Base-by-base conservation (phyloP, 2,888 invertebrate genomes). In the Meteorus cinctellus region DNA sequence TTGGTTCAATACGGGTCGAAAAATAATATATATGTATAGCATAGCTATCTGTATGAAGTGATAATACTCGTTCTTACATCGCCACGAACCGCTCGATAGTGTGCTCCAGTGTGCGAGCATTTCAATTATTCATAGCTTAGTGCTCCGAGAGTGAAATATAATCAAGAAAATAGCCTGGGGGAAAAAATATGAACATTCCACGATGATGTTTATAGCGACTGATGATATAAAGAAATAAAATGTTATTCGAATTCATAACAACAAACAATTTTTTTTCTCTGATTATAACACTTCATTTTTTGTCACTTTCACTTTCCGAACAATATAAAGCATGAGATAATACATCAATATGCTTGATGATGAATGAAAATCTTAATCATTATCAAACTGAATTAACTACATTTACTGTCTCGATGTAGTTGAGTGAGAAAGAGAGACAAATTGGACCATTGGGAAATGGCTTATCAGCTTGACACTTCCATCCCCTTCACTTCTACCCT, bases 391-490 rank as follows among this genome's bases (percentile, higher is more conserved):
- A 29, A 16, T 62, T 29, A 62, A 29, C 62, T 29, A 8, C 16
- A 62, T 62, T 62, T 31, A 62, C 29, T 55, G 62, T 29, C 16
- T 55, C 4, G 14, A 29, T 10, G 62, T 27, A 31, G 31, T 29
- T 62, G 5, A 31, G n/a, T 27, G 62, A 24, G 41, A 41, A 31
- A 62, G 62, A 24, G 41, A 41, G 65, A 65, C 65, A 65, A 65
- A 65, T 65, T 65, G 41, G 65, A 55, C 34, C 34, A 34, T 41
- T 41, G 65, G 41, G 34, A 41, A 65, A 41, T 65, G 14, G 65
- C 19, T 65, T 65, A 65, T 65, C 36, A 41, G 65, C 27, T 65
- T 65, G 65, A 65, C 65, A 65, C 41, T 41, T 14, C 19, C 12
- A 36, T 36, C 24, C 34, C 14, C 65, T 34, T 34, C n/a, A 60